Evolutionary conservation across 2,113 vertebrate species (phyloP).

Genomic region (Rhodinocichla rosea): DNA sequence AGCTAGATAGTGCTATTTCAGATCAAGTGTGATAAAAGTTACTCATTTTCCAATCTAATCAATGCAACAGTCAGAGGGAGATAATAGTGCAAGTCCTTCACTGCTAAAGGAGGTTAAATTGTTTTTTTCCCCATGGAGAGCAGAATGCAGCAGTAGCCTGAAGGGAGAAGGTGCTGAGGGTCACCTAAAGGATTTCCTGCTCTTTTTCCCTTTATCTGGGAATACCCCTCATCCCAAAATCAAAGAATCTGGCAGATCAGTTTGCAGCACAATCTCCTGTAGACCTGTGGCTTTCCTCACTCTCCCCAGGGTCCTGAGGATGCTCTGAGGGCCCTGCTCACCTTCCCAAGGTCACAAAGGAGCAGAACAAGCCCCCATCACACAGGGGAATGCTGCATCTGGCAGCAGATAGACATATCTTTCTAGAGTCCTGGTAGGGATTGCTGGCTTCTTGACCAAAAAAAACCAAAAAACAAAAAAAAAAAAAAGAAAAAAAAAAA

Average conservation of each 20-base stretch:
- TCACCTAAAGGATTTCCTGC: neutral
- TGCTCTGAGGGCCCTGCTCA: neutral
- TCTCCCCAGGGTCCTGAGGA: neutral
- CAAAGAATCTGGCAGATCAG: neutral
- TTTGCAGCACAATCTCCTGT: neutral
- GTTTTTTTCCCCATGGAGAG: neutral
- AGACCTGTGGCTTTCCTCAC: neutral
- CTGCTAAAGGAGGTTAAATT: neutral
- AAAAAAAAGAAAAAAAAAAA: no score
- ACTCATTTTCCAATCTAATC: constrained; percentile 57
- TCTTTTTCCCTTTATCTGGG: neutral
- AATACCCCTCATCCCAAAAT: neutral
- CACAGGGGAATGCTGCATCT: neutral
- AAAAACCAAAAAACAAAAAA: no score
- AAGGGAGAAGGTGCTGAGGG: neutral
- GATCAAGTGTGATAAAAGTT: constrained; percentile 55
- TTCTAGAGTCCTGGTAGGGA: neutral
- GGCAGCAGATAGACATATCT: neutral
- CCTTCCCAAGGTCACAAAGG: neutral
- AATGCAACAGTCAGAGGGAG: constrained; percentile 5
- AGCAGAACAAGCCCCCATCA: neutral
- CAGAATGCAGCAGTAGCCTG: neutral
- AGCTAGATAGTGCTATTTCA: constrained; percentile 13
- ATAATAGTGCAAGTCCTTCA: constrained; percentile 5
- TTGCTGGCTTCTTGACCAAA: neutral